Conservation (phyloP, 2,113 vertebrate species). For the Pycnonotus jocosus region DNA sequence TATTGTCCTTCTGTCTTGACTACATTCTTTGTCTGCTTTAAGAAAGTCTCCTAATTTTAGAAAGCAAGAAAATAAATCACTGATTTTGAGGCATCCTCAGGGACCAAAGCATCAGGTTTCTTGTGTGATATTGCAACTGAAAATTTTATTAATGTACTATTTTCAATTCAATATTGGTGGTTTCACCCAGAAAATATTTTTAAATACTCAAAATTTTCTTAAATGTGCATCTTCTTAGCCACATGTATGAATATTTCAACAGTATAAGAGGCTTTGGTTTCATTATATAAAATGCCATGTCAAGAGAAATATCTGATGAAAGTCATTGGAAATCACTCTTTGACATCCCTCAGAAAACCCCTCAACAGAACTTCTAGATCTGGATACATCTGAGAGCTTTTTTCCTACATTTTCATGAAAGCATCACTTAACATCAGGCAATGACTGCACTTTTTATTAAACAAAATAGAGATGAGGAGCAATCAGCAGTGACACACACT, state of each 20-base stretch:
- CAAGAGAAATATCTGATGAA: not conserved
- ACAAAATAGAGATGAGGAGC: not conserved
- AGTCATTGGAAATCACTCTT: not conserved
- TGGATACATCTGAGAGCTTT: not conserved
- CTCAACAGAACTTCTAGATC: not conserved
- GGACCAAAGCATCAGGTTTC: not conserved
- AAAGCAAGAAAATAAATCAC: not conserved
- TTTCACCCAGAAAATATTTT: not conserved
- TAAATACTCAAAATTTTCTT: not conserved
- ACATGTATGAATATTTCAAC: not conserved
- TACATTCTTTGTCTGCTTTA: not conserved
- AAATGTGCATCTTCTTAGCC: not conserved
- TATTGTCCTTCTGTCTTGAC: slow-evolving; percentile 1
- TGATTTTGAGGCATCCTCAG: not conserved
- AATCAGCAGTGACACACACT: not conserved
- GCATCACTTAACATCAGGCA: not conserved
- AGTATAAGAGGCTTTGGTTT: not conserved
- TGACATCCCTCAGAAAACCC: not conserved
- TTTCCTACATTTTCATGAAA: not conserved
- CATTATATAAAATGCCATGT: not conserved
- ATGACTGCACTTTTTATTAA: not conserved
- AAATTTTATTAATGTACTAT: not conserved
- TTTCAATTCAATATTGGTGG: not conserved
- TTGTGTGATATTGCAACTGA: not conserved
- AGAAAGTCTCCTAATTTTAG: not conserved